These are phyloP conservation scores for Pomatostomus ruficeps DNA, from an alignment of 2,113 vertebrate genomes.

Conservation along the genomic window DNA sequence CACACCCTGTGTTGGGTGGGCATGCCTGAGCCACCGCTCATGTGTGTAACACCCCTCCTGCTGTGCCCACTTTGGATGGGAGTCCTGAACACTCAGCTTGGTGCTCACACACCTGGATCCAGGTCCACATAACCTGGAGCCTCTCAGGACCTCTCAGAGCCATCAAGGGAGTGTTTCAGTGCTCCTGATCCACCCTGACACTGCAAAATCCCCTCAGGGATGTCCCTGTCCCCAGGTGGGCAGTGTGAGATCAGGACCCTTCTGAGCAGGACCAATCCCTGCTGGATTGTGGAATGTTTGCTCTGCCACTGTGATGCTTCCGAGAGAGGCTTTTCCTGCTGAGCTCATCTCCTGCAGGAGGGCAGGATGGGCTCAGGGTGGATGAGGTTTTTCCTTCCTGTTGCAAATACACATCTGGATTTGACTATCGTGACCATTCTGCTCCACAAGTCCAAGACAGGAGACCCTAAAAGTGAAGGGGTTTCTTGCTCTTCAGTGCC, in stretches of 20 bases:
- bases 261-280: background rate
- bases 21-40: background rate
- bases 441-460: background rate
- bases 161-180: background rate
- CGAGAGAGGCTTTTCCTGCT: background rate
- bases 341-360: background rate
- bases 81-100: background rate
- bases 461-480: background rate
- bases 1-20: background rate
- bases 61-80: fast-evolving
- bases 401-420: background rate
- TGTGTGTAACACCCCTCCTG: background rate
- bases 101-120: background rate
- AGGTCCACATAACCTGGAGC: fast-evolving
- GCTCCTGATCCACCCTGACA: background rate
- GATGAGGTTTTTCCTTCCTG: background rate
- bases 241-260: background rate
- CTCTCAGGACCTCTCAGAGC: background rate
- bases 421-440: background rate
- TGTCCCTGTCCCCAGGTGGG: fast-evolving
- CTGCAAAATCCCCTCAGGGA: background rate
- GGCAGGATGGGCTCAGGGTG: background rate
- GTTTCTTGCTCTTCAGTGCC: background rate
- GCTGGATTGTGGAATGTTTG: background rate
- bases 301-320: background rate